A percentile compares a stretch with the other conserved stretches of the same genome.
Conservation (phyloP, 2,888 invertebrate genomes). For the Tupiocoris notatus region DNA sequence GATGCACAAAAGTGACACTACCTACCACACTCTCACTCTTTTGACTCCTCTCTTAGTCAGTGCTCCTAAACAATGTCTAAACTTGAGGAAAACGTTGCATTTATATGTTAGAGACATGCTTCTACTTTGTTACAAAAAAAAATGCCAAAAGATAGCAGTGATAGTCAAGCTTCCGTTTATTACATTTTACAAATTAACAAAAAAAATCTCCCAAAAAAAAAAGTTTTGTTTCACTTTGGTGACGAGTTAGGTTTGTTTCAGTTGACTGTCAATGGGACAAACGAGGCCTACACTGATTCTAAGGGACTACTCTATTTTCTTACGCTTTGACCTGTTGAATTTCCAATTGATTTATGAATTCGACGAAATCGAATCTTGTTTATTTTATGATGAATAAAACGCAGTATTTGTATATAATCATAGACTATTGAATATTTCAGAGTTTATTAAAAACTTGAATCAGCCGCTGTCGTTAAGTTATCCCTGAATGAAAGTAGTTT, state of each 20-base stretch:
- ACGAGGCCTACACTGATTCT: conserved; percentile 31
- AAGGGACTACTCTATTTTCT: conserved; percentile 32
- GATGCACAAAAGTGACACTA: too few relatives aligned
- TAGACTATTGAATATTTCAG: conserved; percentile 20
- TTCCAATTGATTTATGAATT: conserved; percentile 13
- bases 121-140: neutral
- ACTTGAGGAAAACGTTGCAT: neutral
- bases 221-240: neutral
- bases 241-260: conserved; percentile 3
- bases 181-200: neutral
- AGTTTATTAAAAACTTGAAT: neutral
- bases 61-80: neutral
- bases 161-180: conserved; percentile 12
- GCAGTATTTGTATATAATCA: neutral
- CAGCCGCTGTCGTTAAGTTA: too few relatives aligned
- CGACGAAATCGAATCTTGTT: conserved; percentile 15
- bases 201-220: neutral
- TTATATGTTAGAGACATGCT: neutral
- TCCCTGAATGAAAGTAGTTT: too few relatives aligned
- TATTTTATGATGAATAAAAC: conserved; percentile 19
- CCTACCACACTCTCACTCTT: too few relatives aligned
- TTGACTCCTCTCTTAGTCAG: too few relatives aligned
- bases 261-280: conserved; percentile 14
- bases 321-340: conserved; percentile 13
- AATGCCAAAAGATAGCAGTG: neutral